Evolutionary conservation across 2,888 invertebrate species (phyloP), one percentile per base, ranked within the genome.

Genomic region (Muschampia plurimacula): DNA sequence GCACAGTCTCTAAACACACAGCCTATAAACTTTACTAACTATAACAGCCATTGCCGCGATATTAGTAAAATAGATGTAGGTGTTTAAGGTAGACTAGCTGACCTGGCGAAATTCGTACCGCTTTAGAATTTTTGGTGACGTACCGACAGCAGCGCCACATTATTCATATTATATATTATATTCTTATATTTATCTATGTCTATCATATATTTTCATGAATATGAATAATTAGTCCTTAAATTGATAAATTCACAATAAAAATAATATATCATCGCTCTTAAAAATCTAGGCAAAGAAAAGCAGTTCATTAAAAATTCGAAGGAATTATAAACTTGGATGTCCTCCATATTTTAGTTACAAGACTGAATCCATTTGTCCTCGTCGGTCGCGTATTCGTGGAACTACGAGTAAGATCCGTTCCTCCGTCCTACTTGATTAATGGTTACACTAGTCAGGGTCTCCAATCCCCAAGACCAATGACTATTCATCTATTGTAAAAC

Each of bases 341-440:
- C 46, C 60, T 68, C 68, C 46, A 69, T 69, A 69, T 62, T 62
- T 69, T 22, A 69, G 36, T 60, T 52, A 13, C 49, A 52, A 39
- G 13, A 69, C 55, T 13, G 55, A 41, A 62, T 22, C 63, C 63
- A 72, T 72, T 41, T 72, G 67, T 67, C 63, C 67, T 55, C 63
- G 67, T 72, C 67, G 44, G 55, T 44, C 41, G 62, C 55, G 63
- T 46, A 67, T 72, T 67, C 72, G 8, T 44, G 55, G 63, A 62
- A 67, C 67, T 22, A 22, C 22, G 22, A 22, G 22, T 66, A 36
- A 55, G 41, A 15, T 62, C 62, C 32, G 44, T 72, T 67, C 28
- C 69, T 64, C 36, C 67, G 28, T 66, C 28, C 67, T 55, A 5
- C 67, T 41, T 72, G 72, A 67, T 72, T 72, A 59, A 72, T 67